phyloP scores from a whole-genome alignment of 1,140 invertebrate species.

The Centruroides sculpturatus region DNA sequence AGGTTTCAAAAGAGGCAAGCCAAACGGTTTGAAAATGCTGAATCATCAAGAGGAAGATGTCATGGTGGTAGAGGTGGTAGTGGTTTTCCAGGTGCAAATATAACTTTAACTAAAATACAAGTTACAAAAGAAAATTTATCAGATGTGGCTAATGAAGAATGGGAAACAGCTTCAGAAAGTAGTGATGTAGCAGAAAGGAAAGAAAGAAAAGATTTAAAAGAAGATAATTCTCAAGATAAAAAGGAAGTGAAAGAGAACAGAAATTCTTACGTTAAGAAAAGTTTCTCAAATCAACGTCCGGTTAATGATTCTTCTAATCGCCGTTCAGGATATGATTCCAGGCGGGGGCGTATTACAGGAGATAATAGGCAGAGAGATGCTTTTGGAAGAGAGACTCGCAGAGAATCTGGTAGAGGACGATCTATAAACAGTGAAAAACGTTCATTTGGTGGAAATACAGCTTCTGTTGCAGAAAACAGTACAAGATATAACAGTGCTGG shows the following conservation, averaged over 20 bases:
- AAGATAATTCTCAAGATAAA: constrained; percentile 7
- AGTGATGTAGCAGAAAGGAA: constrained; percentile 33
- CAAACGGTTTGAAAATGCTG: constrained; percentile 16
- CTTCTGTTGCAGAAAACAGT: not conserved
- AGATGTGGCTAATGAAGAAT: constrained; percentile 38
- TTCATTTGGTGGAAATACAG: constrained; percentile 6
- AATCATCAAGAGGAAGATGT: constrained; percentile 20
- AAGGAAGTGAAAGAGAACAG: constrained; percentile 16
- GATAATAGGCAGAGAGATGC: constrained; percentile 12
- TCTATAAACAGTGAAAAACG: not conserved
- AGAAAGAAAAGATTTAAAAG: constrained; percentile 17
- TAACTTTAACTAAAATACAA: constrained; percentile 3
- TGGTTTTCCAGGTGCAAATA: constrained; percentile 3
- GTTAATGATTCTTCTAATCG: constrained; percentile 22
- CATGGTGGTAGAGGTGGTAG: constrained; percentile 22
- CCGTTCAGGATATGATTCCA: not conserved
- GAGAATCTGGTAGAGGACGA: constrained; percentile 4
- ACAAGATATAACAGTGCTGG: constrained; percentile 6
- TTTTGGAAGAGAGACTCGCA: constrained; percentile 9
- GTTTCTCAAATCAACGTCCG: constrained; percentile 30
- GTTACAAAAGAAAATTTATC: constrained; percentile 31
- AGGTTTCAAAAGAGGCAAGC: constrained; percentile 19
- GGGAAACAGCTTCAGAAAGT: constrained; percentile 46
- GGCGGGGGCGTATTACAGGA: not conserved
- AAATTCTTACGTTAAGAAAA: constrained; percentile 22